phyloP scores from a whole-genome alignment of 2,113 vertebrate species.

The Lichenostomus cassidix region DNA sequence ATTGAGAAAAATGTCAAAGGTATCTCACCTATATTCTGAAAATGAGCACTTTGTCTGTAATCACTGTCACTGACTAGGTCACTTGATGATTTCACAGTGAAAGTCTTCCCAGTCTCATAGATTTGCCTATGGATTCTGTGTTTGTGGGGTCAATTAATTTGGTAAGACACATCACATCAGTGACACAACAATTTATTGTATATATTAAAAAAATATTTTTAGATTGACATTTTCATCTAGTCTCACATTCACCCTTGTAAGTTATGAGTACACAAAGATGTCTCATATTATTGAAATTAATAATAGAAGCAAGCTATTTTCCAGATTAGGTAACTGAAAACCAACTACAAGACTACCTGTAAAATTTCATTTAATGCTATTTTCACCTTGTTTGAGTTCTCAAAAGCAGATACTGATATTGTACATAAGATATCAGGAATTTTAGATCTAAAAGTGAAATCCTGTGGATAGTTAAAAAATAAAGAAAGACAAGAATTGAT shows the following conservation, averaged over 20 bases:
- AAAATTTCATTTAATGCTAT: neutral
- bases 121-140: neutral
- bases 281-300: neutral
- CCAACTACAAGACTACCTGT: neutral
- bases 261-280: neutral
- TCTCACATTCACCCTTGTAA: neutral
- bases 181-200: neutral
- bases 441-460: neutral
- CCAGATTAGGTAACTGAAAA: neutral
- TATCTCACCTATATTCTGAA: neutral
- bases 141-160: neutral
- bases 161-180: neutral
- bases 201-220: neutral
- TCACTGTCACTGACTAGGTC: neutral
- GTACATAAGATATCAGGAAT: neutral
- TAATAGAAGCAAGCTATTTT: neutral
- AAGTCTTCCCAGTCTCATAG: neutral
- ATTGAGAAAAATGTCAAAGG: neutral
- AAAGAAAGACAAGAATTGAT: neutral
- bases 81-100: neutral
- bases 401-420: neutral
- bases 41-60: neutral
- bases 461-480: neutral
- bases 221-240: neutral
- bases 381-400: neutral